Percentiles rank a stretch among this genome's conserved stretches.
These are phyloP conservation scores for Tenualosa thibaudeaui DNA, from an alignment of 2,797 vertebrate genomes.

Conservation along the genomic window DNA sequence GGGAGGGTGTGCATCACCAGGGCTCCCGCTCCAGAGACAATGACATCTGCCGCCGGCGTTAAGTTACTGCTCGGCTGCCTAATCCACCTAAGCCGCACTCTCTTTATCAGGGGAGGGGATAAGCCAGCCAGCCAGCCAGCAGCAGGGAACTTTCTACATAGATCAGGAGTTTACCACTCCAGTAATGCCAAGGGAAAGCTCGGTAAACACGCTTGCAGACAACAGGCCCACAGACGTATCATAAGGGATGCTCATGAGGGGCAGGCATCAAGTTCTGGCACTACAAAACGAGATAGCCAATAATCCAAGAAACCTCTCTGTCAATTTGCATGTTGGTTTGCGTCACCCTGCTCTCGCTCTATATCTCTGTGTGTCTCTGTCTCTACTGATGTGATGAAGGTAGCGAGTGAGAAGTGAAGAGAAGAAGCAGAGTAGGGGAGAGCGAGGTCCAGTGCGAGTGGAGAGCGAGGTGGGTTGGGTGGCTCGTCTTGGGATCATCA, in stretches of 20 bases:
- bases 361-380: neutral
- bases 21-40: constrained; percentile 25
- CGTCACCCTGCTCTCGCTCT: neutral
- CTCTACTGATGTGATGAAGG: neutral
- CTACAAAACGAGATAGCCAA: neutral
- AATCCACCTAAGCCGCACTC: constrained; percentile 72
- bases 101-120: constrained; percentile 60
- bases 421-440: neutral
- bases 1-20: neutral
- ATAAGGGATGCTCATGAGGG: neutral
- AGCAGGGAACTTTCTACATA: constrained; percentile 25
- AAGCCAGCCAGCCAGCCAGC: constrained; percentile 47
- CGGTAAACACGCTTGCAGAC: neutral
- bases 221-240: neutral
- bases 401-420: neutral
- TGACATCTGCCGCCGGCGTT: constrained; percentile 68
- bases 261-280: neutral
- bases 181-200: constrained; percentile 27
- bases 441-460: neutral
- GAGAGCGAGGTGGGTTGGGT: neutral
- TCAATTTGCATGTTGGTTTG: neutral
- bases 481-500: neutral
- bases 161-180: constrained; percentile 33
- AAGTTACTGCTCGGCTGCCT: constrained; percentile 60
- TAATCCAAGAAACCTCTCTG: neutral